A percentile compares a stretch with the other conserved stretches of the same genome.
Conservation (phyloP, 2,888 invertebrate genomes). For the Clanis bilineata region DNA sequence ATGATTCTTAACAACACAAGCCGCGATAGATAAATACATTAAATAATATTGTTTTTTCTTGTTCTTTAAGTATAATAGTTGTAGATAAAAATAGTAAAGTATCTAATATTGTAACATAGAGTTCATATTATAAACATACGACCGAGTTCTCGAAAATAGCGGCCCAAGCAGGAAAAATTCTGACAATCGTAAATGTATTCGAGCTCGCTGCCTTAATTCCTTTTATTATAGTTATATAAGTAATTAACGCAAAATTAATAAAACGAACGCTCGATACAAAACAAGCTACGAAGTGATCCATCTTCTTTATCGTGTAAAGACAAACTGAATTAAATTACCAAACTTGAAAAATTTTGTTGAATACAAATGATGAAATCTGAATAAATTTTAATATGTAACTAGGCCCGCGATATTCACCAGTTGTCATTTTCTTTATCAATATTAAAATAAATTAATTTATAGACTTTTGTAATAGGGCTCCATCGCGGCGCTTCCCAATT, state of each 20-base stretch:
- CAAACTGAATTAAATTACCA: constrained; percentile 8
- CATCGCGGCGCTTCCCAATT: not conserved
- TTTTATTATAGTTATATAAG: not conserved
- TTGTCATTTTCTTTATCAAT: constrained; percentile 9
- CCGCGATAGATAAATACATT: no score
- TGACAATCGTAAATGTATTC: no score
- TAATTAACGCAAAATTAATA: not conserved
- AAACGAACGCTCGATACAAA: not conserved
- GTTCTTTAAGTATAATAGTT: no score
- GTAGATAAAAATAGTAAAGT: no score
- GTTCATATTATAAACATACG: no score
- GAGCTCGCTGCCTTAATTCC: no score
- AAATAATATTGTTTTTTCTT: no score
- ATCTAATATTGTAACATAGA: no score
- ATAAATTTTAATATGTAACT: not conserved
- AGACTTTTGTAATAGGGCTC: not conserved
- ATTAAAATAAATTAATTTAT: not conserved
- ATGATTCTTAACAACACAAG: no score
- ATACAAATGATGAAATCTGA: constrained; percentile 1
- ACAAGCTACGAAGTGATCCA: not conserved
- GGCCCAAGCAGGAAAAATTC: no score
- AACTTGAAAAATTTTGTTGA: constrained; percentile 11
- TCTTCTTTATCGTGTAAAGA: constrained; percentile 11
- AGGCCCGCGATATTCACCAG: not conserved
- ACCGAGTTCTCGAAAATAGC: no score